These are phyloP conservation scores for Sapayoa aenigma DNA, from an alignment of 2,113 vertebrate genomes.

Conservation along the genomic window DNA sequence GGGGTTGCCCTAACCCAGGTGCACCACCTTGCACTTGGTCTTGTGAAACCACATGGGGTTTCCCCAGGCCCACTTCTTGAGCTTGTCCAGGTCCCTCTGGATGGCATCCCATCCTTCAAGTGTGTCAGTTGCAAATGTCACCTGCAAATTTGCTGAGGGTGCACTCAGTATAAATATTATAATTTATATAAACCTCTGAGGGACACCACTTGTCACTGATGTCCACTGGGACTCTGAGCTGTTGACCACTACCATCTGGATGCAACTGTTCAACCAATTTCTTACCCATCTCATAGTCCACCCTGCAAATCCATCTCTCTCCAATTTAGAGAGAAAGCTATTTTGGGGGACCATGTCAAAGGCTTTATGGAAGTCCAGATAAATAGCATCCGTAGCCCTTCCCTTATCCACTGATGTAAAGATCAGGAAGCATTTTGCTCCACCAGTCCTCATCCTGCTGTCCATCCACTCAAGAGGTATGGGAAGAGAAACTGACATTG, in stretches of 20 bases:
- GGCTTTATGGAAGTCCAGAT: not conserved
- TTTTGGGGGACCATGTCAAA: not conserved
- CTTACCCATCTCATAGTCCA: not conserved
- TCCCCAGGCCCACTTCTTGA: not conserved
- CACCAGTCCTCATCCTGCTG: not conserved
- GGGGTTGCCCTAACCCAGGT: not conserved
- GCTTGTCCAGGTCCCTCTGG: not conserved
- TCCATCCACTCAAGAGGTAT: not conserved
- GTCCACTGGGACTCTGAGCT: not conserved
- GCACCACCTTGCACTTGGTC: no score
- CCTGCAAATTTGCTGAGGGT: not conserved
- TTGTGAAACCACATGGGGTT: not conserved
- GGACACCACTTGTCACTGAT: not conserved
- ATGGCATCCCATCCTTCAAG: not conserved
- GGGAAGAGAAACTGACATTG: not conserved
- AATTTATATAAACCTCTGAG: not conserved
- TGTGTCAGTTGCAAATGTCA: not conserved
- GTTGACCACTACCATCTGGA: not conserved
- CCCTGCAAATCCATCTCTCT: not conserved
- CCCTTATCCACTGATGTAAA: not conserved
- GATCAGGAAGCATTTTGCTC: not conserved
- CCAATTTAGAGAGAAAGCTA: not conserved
- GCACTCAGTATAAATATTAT: not conserved
- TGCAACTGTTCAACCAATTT: not conserved
- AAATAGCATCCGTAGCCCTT: not conserved